Evolutionary conservation across 1,140 invertebrate species (phyloP).

Genomic region (Aphis craccivora): DNA sequence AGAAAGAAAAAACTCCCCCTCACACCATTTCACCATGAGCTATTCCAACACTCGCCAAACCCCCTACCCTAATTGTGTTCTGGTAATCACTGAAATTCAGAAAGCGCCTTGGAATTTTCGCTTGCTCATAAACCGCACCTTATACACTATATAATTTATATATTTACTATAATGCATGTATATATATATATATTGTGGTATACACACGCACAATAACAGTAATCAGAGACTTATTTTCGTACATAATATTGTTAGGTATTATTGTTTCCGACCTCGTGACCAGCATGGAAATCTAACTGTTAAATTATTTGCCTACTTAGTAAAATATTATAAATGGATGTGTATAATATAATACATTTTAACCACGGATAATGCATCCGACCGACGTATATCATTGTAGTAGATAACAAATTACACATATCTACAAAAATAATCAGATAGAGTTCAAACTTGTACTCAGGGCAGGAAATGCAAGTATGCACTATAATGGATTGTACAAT

Average conservation of each 20-base stretch:
- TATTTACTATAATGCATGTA: neutral
- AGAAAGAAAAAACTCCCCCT: neutral
- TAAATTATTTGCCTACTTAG: neutral
- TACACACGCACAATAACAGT: neutral
- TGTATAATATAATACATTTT: neutral
- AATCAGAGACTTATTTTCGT: neutral
- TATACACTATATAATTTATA: neutral
- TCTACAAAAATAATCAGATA: neutral
- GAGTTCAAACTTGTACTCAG: too few species aligned
- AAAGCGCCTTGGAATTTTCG: conserved; percentile 19
- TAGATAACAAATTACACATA: neutral
- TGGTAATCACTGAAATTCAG: conserved; percentile 15
- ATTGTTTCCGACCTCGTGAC: neutral
- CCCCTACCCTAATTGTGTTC: neutral
- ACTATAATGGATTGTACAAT: too few species aligned
- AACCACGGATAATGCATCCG: neutral
- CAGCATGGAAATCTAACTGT: neutral
- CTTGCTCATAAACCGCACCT: neutral
- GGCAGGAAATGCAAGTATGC: too few species aligned
- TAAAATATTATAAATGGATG: neutral
- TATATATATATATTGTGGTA: neutral
- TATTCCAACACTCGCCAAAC: neutral
- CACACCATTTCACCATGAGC: neutral
- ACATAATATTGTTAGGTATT: neutral
- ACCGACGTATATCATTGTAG: neutral